Conservation (phyloP, 2,113 vertebrate species). For the Condylura cristata region DNA sequence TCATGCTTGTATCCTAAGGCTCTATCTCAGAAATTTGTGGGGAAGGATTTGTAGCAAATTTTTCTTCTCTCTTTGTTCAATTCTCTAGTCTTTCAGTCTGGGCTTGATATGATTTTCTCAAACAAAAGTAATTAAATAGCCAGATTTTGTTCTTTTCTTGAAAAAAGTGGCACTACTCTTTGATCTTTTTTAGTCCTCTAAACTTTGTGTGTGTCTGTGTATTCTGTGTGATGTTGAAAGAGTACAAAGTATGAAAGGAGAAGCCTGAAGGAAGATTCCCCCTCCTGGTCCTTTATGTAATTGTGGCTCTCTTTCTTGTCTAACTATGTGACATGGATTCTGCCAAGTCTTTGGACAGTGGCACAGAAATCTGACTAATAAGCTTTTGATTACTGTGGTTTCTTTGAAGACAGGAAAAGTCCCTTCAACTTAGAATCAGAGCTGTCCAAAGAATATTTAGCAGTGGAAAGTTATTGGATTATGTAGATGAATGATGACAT, state of each 20-base stretch:
- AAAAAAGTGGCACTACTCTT: not conserved
- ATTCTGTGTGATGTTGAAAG: not conserved
- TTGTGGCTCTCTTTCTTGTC: not conserved
- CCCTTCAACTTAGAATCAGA: slow-evolving; percentile 2
- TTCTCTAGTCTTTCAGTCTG: not conserved
- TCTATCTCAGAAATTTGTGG: not conserved
- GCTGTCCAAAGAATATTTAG: not conserved
- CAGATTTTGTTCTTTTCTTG: not conserved
- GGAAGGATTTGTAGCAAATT: not conserved
- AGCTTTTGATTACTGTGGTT: slow-evolving; percentile 46
- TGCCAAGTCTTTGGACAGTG: not conserved
- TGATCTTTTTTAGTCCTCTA: not conserved
- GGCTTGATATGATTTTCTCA: slow-evolving; percentile 34
- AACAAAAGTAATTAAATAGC: not conserved
- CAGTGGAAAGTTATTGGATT: slow-evolving; percentile 4
- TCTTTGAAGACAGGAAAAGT: slow-evolving; percentile 56
- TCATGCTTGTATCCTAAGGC: not conserved
- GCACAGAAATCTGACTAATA: slow-evolving; percentile 12
- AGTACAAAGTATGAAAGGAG: not conserved
- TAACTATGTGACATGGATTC: not conserved
- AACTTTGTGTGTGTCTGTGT: not conserved
- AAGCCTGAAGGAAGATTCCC: not conserved
- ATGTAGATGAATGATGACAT: not conserved
- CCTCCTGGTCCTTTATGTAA: not conserved
- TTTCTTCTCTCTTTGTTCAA: not conserved